These are phyloP conservation scores for Hymenochirus boettgeri DNA, from an alignment of 2,113 vertebrate species.

Conservation along the genomic window DNA sequence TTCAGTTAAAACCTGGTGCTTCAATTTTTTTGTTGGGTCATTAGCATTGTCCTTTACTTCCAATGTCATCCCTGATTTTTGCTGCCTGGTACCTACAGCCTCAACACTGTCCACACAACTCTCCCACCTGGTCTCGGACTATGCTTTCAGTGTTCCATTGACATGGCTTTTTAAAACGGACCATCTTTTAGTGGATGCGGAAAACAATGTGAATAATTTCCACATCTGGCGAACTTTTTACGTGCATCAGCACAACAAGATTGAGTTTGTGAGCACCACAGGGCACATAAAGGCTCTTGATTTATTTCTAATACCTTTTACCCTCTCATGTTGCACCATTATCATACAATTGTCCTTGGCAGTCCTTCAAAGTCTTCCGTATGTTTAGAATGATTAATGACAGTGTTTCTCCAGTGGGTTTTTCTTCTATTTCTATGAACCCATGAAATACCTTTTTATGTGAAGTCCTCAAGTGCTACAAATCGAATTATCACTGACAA, in stretches of 20 bases:
- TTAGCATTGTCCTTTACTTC: too few species aligned
- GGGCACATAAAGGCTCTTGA: background rate
- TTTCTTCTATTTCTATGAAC: too few species aligned
- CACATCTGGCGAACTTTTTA: background rate
- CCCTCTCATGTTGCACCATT: background rate
- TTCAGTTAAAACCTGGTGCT: slow-evolving; percentile 36
- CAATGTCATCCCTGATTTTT: background rate
- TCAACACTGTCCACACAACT: background rate
- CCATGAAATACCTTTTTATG: too few species aligned
- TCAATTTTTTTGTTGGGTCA: too few species aligned
- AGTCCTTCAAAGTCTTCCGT: background rate
- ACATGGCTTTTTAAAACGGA: background rate
- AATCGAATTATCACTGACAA: background rate
- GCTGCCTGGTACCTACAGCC: background rate
- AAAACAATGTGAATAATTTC: background rate
- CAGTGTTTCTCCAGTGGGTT: too few species aligned
- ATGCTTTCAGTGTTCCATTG: background rate
- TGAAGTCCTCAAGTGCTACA: too few species aligned
- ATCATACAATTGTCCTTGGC: background rate
- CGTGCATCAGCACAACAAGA: slow-evolving; percentile 2
- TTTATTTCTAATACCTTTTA: background rate
- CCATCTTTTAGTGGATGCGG: background rate
- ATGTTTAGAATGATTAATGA: too few species aligned
- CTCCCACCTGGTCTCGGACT: background rate
- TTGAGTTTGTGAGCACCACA: slow-evolving; percentile 2